phyloP scores from a whole-genome alignment of 2,888 invertebrate species.

The Cephus spinipes region DNA sequence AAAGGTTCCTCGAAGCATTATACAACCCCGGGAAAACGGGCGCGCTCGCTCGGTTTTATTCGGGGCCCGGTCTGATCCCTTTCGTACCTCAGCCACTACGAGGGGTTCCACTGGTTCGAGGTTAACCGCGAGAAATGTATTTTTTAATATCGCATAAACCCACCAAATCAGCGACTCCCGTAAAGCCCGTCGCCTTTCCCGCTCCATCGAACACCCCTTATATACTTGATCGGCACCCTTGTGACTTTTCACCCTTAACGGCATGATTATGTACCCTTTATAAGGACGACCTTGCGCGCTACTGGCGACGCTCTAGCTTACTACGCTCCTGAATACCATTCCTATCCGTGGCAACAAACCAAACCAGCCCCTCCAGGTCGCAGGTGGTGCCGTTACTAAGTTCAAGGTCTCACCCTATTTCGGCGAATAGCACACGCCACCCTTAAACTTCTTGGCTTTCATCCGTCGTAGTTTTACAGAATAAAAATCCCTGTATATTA shows the following conservation, averaged over 20 bases:
- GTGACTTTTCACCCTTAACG: not conserved
- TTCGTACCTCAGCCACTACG: not conserved
- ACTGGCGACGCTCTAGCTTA: not conserved
- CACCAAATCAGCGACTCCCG: not conserved
- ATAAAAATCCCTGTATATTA: not conserved
- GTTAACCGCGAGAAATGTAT: not conserved
- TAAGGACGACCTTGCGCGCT: not conserved
- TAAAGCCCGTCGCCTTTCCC: not conserved
- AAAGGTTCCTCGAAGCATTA: not conserved
- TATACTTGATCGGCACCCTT: not conserved
- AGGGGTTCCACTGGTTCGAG: not conserved
- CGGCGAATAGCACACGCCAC: not conserved
- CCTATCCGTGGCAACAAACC: not conserved
- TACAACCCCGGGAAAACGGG: not conserved
- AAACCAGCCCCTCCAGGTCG: not conserved
- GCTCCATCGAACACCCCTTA: not conserved
- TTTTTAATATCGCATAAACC: not conserved
- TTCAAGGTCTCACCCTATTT: constrained; percentile 5
- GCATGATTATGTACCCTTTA: not conserved
- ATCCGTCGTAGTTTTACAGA: not conserved
- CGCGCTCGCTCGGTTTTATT: not conserved
- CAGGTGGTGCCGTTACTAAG: not conserved
- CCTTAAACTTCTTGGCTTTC: not conserved
- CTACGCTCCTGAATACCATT: not conserved
- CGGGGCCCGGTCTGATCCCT: not conserved